Evolutionary conservation across 2,888 invertebrate genomes (phyloP), one percentile per base, ranked within the genome.

Genomic region (Nemoura dubitans): DNA sequence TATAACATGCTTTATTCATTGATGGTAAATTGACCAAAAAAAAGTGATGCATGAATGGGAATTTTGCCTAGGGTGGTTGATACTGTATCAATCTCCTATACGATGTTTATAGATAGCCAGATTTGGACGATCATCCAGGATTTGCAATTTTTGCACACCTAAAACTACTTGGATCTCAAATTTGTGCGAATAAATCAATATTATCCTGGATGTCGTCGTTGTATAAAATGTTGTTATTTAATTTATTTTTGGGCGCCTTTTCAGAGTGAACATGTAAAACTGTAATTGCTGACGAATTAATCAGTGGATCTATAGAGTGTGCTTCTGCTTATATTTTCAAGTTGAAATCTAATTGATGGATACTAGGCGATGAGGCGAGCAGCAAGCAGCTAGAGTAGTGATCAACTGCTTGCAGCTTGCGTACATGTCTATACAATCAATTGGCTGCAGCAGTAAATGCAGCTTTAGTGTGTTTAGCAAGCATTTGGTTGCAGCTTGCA

Each of bases 91-190:
- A 6, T 59, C 59, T 7, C 1, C 6, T 14, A 59, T 7, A 59
- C 21, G 59, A 3, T 59, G 59, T 59, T 10, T 59, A 21, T 59
- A 36, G 5, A 59, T 14, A 59, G 59, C 59, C 59, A 21, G 21
- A 59, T 10, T 21, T 59, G 14, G 59, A 21, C 21, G 59, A 59
- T 59, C 2, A 59, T 59, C 59, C 59, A 59, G 59, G 59, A 59
- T 21, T 21, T 59, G 59, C 59, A 21, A 59, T 59, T 10, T 78
- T 78, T 78, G 78, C 78, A 78, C 78, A 5, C 28, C 78, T 78
- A 78, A 78, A 27, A 78, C 28, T 78, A 78, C 78, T 78, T 28
- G 28, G 78, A 78, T 78, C 78, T 78, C 78, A 78, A 26, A 78
- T 78, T 78, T 26, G 78, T 78, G 78, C 78, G 26, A 26, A 25